Percentiles rank a stretch among this genome's conserved stretches.
Evolutionary conservation across 2,888 invertebrate genomes (phyloP).

Genomic region (Lysandra coridon): DNA sequence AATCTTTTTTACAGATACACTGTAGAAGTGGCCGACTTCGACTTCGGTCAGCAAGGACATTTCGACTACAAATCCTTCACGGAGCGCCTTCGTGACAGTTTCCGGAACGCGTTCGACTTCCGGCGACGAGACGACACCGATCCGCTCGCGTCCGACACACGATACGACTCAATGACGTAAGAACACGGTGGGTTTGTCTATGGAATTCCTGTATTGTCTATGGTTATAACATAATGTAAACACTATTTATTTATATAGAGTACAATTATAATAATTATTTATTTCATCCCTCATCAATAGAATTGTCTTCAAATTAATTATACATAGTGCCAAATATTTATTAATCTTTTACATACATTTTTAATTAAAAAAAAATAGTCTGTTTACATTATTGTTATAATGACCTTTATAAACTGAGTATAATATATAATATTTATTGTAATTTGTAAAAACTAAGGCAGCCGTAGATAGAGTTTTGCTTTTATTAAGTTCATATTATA

Average conservation of each 20-base stretch:
- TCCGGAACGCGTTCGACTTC: conserved; percentile 73
- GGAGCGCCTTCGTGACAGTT: conserved; percentile 89
- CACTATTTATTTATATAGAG: neutral
- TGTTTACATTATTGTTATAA: conserved; percentile 6
- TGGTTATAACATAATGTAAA: neutral
- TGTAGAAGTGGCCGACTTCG: conserved; percentile 94
- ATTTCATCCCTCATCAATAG: neutral
- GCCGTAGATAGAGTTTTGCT: neutral
- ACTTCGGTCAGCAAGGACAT: conserved; percentile 90
- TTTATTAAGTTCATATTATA: neutral
- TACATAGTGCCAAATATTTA: neutral
- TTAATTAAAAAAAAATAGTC: neutral
- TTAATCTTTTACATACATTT: neutral
- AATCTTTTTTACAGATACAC: conserved; percentile 79
- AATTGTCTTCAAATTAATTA: neutral
- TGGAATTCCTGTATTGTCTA: neutral
- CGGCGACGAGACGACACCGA: conserved; percentile 64
- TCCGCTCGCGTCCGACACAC: conserved; percentile 64
- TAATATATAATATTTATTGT: neutral
- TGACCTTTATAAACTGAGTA: neutral
- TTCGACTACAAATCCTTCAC: conserved; percentile 93
- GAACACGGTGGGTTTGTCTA: conserved; percentile 26
- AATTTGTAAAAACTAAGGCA: neutral
- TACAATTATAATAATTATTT: neutral
- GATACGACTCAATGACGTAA: conserved; percentile 81